These are phyloP conservation scores for Gallinago nigripennis DNA, from an alignment of 2,797 vertebrate species.

Conservation along the genomic window DNA sequence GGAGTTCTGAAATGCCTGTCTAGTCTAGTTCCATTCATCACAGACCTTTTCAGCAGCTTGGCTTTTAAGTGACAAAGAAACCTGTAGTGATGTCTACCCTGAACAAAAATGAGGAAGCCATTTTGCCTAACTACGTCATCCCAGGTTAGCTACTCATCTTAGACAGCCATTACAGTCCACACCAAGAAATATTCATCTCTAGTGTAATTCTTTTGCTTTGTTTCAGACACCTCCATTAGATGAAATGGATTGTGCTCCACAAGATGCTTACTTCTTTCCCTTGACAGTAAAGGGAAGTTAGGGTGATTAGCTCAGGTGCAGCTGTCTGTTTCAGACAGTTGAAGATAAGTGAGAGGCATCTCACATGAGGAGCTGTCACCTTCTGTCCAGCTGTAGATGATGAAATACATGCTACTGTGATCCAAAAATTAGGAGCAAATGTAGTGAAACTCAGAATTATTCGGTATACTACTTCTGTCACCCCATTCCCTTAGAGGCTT, in stretches of 20 bases:
- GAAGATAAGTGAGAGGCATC: background rate
- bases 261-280: background rate
- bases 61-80: background rate
- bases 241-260: background rate
- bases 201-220: background rate
- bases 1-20: background rate
- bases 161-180: background rate
- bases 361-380: background rate
- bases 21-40: background rate
- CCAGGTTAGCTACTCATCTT: background rate
- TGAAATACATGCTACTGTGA: background rate
- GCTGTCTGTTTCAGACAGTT: background rate
- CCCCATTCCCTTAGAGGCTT: background rate
- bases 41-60: background rate
- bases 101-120: background rate
- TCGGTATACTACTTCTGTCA: background rate
- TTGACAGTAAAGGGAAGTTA: background rate
- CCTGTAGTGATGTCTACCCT: background rate
- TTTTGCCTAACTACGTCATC: background rate
- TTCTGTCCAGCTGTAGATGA: background rate
- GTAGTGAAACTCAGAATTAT: background rate
- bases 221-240: background rate
- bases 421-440: constrained; percentile 1
- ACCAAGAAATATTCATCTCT: background rate
- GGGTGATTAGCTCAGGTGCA: background rate